These are phyloP conservation scores for Globodera rostochiensis DNA, from an alignment of 1,140 invertebrate species.

Conservation along the genomic window DNA sequence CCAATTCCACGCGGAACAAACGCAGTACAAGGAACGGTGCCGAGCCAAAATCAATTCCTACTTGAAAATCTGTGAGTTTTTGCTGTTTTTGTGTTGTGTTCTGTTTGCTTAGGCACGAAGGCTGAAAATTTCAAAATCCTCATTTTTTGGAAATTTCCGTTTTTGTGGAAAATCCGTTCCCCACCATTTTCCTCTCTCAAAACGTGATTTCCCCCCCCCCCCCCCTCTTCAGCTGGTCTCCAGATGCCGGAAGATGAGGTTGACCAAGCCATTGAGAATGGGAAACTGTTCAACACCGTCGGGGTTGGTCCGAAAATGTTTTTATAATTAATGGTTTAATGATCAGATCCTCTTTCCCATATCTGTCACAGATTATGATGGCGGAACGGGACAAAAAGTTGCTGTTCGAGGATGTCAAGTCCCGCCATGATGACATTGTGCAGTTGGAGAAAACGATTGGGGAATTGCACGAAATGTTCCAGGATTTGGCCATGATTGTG, in stretches of 20 bases:
- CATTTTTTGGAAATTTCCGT: too few relatives aligned
- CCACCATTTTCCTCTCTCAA: too few relatives aligned
- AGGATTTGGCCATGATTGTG: constrained; percentile 73
- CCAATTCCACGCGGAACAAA: constrained; percentile 47
- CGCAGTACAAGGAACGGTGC: constrained; percentile 49
- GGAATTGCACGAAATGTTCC: constrained; percentile 73
- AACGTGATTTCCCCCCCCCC: too few relatives aligned
- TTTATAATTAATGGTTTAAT: neutral
- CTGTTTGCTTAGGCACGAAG: neutral
- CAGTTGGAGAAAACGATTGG: constrained; percentile 67
- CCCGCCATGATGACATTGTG: constrained; percentile 51
- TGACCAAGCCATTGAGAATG: constrained; percentile 51
- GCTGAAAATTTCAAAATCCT: too few relatives aligned
- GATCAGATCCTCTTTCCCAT: constrained; percentile 15
- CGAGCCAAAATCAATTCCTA: constrained; percentile 43
- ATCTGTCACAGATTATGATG: constrained; percentile 45
- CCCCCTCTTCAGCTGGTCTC: constrained; percentile 46
- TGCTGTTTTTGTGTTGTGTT: neutral
- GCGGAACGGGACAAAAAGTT: constrained; percentile 54
- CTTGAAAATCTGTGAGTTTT: constrained; percentile 45
- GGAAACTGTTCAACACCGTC: constrained; percentile 51
- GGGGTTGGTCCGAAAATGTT: constrained; percentile 22
- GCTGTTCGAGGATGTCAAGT: constrained; percentile 53
- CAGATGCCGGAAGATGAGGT: constrained; percentile 51
- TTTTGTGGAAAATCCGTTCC: too few relatives aligned